Base-by-base conservation (phyloP, 2,888 invertebrate species). In the Parelbella ahira region DNA sequence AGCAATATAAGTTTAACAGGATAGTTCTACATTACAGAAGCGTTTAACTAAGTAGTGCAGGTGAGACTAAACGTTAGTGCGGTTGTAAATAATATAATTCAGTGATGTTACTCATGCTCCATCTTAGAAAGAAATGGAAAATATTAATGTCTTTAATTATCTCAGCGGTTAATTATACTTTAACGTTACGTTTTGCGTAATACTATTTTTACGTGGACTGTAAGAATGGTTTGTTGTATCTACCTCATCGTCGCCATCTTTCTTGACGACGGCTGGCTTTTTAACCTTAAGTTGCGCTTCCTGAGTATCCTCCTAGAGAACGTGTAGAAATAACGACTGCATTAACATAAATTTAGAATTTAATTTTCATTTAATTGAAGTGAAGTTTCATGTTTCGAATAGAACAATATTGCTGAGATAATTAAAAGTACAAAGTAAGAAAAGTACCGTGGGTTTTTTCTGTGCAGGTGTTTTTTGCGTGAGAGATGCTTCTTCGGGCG, bases 391-490 rank as follows among this genome's bases (percentile, higher is more conserved):
- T n/a, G n/a, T n/a, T n/a, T n/a, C n/a, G n/a, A n/a, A n/a, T 24
- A 11, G n/a, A 15, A 21, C 38, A 9, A 10, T 28, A 45, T 8
- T 18, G 54, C 68, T 79, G 81, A 84, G 78, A 77, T 76, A 78
- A 60, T 75, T 68, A 73, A 64, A 71, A 27, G 3, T 27, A 13
- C 2, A 42, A 36, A 55, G 47, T 47, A 45, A 57, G 51, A 56
- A 28, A 23, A 63, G 58, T 87, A 87, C 87, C 87, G 83, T 84
- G 41, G 62, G 76, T 50, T 82, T 86, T 82, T 84, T 87, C 82
- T 81, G 80, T 60, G 82, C 64, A 51, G 84, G 83, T 62, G 83
- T 86, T 68, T 86, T 87, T 82, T 86, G 84, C 57, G 84, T 84
- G 49, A 87, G 82, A 50, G 83, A 70, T 56, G 83, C 87, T 56